A percentile compares a stretch with the other conserved stretches of the same genome.
phyloP scores from a whole-genome alignment of 2,888 invertebrate genomes.

The Petrolisthes manimaculis region DNA sequence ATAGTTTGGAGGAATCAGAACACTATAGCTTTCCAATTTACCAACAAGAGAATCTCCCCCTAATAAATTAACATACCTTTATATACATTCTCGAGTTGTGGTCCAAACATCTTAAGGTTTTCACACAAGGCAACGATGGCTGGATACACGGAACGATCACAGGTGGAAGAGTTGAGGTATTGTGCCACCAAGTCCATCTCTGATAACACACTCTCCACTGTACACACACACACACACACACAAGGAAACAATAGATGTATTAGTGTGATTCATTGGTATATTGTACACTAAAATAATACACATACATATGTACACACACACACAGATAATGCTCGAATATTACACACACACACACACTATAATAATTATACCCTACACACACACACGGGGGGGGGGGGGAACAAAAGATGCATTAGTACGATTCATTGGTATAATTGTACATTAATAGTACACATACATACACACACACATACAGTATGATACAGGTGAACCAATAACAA shows the following conservation, averaged over 20 bases:
- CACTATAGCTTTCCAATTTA: too few species aligned
- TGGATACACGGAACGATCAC: slow-evolving; percentile 54
- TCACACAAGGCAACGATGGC: slow-evolving; percentile 64
- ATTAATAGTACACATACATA: too few species aligned
- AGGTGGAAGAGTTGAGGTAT: slow-evolving; percentile 54
- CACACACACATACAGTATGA: too few species aligned
- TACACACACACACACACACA: background rate
- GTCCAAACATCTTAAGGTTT: slow-evolving; percentile 65
- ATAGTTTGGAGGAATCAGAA: too few species aligned
- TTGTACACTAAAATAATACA: too few species aligned
- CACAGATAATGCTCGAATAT: background rate
- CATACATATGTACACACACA: too few species aligned
- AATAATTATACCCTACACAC: too few species aligned
- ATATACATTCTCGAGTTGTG: slow-evolving; percentile 65
- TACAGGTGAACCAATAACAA: too few species aligned
- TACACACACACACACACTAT: background rate
- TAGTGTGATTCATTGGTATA: background rate
- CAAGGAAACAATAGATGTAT: background rate
- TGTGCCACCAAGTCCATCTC: slow-evolving; percentile 65
- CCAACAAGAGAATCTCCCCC: too few species aligned
- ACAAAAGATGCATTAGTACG: too few species aligned
- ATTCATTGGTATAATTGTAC: too few species aligned
- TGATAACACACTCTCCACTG: slow-evolving; percentile 65
- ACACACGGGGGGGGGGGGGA: too few species aligned
- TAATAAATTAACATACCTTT: slow-evolving; percentile 55